phyloP scores from a whole-genome alignment of 2,113 vertebrate genomes.

The Plectropomus leopardus region DNA sequence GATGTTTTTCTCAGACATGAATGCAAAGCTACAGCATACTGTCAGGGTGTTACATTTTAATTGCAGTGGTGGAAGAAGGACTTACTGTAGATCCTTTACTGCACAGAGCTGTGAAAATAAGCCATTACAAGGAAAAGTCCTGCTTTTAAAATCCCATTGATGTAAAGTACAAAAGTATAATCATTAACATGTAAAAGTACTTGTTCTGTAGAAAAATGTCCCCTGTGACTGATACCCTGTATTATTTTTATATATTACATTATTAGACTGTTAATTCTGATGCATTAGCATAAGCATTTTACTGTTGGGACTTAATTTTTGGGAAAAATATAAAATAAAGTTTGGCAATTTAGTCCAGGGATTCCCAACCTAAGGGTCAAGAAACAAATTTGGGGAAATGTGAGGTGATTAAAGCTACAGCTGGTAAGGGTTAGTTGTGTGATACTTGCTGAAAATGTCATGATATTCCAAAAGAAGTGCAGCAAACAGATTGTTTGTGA shows the following conservation, averaged over 20 bases:
- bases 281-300: not conserved
- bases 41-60: slow-evolving; percentile 3
- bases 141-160: not conserved
- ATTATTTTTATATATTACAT: not conserved
- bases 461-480: too few relatives aligned
- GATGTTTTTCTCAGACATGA: slow-evolving; percentile 17
- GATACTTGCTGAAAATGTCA: too few relatives aligned
- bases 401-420: not conserved
- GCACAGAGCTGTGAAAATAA: not conserved
- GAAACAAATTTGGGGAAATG: not conserved
- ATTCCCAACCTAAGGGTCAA: not conserved
- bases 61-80: not conserved
- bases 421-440: too few relatives aligned
- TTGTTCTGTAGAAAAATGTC: not conserved
- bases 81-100: slow-evolving; percentile 5
- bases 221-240: not conserved
- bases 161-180: not conserved
- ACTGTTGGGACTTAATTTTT: not conserved
- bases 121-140: not conserved
- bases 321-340: not conserved
- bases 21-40: slow-evolving; percentile 9
- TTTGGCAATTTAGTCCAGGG: not conserved
- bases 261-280: not conserved
- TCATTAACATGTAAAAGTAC: not conserved
- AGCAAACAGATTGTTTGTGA: too few relatives aligned